A percentile compares a stretch with the other conserved stretches of the same genome.
Conservation (phyloP, 2,797 vertebrate genomes). For the Bovichtus diacanthus region DNA sequence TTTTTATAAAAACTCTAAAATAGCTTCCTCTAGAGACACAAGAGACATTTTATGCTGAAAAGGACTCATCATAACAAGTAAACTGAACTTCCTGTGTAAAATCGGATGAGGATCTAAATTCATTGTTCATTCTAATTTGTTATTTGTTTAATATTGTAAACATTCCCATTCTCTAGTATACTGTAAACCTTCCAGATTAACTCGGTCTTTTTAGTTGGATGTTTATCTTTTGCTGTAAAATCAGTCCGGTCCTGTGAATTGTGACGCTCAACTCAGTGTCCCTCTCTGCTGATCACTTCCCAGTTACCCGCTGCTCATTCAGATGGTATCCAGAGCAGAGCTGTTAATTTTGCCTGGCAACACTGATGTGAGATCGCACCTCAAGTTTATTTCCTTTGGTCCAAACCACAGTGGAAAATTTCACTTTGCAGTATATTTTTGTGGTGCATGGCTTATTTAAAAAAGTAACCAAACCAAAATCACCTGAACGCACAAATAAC, state of each 20-base stretch:
- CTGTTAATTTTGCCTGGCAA: conserved; percentile 38
- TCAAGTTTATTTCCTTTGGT: conserved; percentile 15
- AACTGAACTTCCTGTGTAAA: too few relatives aligned
- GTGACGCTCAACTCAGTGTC: conserved; percentile 13
- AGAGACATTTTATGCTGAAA: too few relatives aligned
- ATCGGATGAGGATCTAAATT: too few relatives aligned
- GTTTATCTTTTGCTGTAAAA: not conserved
- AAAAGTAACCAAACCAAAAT: not conserved
- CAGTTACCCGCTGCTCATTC: conserved; percentile 30
- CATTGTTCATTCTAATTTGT: not conserved
- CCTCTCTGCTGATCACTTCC: conserved; percentile 18
- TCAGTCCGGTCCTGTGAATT: conserved; percentile 6
- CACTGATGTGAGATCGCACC: conserved; percentile 29
- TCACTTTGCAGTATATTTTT: not conserved
- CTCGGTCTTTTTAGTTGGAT: not conserved
- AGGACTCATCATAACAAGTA: too few relatives aligned
- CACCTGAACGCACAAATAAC: not conserved
- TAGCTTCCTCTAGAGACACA: too few relatives aligned
- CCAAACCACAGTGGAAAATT: not conserved
- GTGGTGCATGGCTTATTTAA: not conserved
- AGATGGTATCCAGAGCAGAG: conserved; percentile 27
- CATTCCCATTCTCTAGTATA: not conserved
- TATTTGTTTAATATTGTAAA: not conserved
- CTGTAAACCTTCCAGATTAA: not conserved
- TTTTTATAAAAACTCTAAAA: too few relatives aligned